Base-by-base conservation (phyloP, 2,888 invertebrate genomes). In the Poecilobothrus nobilitatus region DNA sequence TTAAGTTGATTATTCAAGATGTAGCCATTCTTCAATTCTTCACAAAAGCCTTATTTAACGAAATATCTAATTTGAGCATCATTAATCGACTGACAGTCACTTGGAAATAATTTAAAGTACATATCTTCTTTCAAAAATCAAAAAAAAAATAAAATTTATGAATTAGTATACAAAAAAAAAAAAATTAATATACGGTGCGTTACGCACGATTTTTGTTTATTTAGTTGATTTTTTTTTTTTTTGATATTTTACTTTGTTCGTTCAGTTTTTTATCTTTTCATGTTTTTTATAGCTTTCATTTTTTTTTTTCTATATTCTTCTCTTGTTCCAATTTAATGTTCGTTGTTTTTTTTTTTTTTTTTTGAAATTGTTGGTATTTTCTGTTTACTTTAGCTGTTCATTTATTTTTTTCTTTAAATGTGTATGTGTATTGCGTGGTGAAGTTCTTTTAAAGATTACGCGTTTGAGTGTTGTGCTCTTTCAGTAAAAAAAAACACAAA, bases 121-220 rank as follows among this genome's bases (percentile, higher is more conserved):
- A 5, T 34, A 34, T 7, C 34, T 34, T 7, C 8, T 37, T 8
- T 37, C 9, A 8, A 8, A 37, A 10, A 5, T 37, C 37, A 10
- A 37, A 37, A 37, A 34, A 10, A 37, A 37, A 12, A 37, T 37
- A 37, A 37, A 37, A 37, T 37, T 1, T 8, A 12, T 37, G 7
- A 37, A 27, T 27, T 27, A 27, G n/a, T n/a, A n/a, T n/a, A n/a
- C n/a, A n/a, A n/a, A 27, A 27, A 27, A 27, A 27, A 27, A 27
- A 27, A 2, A 5, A 4, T 8, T 6, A 53, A 53, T 18, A 53
- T 18, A 18, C 53, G 53, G 41, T 53, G 53, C 53, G 53, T 53
- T 53, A 53, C 53, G 53, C 53, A 53, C 53, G 53, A 53, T 53
- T 53, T 53, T 53, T 53, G 15, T 53, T 53, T 18, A 53, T 53